Conservation (phyloP, 2,797 vertebrate species). For the Eremophila alpestris region DNA sequence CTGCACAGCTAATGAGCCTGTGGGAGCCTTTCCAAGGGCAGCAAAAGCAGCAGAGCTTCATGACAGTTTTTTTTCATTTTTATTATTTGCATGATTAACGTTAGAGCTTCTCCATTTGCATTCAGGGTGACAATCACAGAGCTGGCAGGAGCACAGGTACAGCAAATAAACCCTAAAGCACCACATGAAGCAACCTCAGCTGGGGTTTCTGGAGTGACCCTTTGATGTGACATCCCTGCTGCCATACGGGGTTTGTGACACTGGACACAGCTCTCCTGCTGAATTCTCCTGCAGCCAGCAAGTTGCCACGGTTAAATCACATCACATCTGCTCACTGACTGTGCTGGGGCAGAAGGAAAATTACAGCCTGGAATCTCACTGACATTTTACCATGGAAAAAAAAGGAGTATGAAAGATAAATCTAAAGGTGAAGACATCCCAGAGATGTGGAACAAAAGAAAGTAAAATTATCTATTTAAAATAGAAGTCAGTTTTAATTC, state of each 20-base stretch:
- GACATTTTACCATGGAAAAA: not conserved
- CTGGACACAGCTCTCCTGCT: not conserved
- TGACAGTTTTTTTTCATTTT: not conserved
- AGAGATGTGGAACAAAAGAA: not conserved
- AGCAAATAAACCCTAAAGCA: not conserved
- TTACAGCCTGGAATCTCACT: not conserved
- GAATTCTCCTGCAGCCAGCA: not conserved
- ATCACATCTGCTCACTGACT: not conserved
- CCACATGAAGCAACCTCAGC: not conserved
- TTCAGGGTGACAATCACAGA: not conserved
- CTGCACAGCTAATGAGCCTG: constrained; percentile 6
- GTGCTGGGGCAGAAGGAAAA: not conserved
- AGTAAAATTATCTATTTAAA: not conserved
- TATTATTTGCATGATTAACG: not conserved
- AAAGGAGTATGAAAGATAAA: not conserved
- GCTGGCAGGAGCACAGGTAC: not conserved
- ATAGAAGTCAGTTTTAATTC: not conserved
- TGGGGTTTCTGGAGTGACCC: not conserved
- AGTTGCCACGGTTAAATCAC: not conserved
- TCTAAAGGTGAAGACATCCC: not conserved
- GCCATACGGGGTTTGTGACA: not conserved
- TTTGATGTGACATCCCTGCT: rapidly evolving
- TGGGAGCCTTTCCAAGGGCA: constrained; percentile 18
- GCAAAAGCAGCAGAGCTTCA: not conserved
- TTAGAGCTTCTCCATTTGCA: not conserved